A percentile compares a stretch with the other conserved stretches of the same genome.
Evolutionary conservation across 1,140 invertebrate genomes (phyloP).

Genomic region (Luehdorfia chinensis): DNA sequence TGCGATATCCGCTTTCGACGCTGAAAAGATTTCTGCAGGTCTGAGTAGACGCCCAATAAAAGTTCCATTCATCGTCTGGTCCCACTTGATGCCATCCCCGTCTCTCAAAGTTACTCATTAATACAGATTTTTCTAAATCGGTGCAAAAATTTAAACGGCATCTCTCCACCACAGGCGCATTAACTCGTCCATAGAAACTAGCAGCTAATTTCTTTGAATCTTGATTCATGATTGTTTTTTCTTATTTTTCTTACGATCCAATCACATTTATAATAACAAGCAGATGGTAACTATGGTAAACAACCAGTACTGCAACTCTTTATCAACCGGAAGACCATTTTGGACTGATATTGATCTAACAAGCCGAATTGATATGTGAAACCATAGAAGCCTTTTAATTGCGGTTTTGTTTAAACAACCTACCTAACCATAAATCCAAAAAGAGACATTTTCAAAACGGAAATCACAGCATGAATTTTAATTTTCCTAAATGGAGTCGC

Average conservation of each 20-base stretch:
- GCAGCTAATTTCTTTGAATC: conserved; percentile 45
- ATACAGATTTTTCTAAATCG: conserved; percentile 96
- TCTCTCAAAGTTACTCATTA: conserved; percentile 95
- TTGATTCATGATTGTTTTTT: conserved; percentile 41
- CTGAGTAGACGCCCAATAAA: conserved; percentile 96
- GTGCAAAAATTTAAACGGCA: conserved; percentile 90
- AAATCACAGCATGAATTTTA: no score
- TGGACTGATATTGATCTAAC: no score
- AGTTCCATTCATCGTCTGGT: conserved; percentile 97
- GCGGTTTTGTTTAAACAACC: no score
- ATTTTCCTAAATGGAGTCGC: no score
- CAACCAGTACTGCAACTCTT: no score
- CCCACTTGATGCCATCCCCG: conserved; percentile 94
- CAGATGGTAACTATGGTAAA: conserved; percentile 10
- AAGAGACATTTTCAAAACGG: no score
- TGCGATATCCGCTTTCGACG: conserved; percentile 93
- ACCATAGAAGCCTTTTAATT: no score
- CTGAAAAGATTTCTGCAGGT: conserved; percentile 94
- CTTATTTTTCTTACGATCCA: not conserved
- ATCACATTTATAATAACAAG: not conserved
- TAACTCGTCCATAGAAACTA: conserved; percentile 48
- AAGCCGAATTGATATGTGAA: no score
- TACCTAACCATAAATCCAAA: no score
- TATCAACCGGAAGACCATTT: no score
- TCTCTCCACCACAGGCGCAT: conserved; percentile 51